Base-by-base conservation (phyloP, 2,888 invertebrate genomes). In the Serrognathus titanus region DNA sequence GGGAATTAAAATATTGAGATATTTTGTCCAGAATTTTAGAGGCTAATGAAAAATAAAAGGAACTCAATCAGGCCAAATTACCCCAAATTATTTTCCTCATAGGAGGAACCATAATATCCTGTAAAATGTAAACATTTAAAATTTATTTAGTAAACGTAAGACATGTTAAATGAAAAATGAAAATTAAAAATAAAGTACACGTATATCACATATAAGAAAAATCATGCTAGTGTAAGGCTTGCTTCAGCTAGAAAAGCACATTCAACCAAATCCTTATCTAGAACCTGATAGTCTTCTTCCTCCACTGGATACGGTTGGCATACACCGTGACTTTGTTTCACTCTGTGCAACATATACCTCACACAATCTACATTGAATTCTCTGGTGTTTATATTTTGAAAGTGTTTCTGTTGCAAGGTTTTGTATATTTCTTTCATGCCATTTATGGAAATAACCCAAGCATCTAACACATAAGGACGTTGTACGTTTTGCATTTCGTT, bases 361-460 rank as follows among this genome's bases (percentile, higher is more conserved):
- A 36, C 11, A 20, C 20, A 38, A 38, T 54, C 47, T n/a, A 58
- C 46, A 48, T 58, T 58, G 6, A 53, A 41, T 12, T 36, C 12
- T 9, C 38, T 46, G 10, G 46, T 58, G 41, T 54, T 31, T 24
- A 58, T 10, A 24, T 31, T 11, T 3, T 9, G 12, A 31, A 53
- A 35, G 11, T 48, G 53, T 16, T 51, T 54, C 7, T 36, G 51
- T 7, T 39, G 12, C 16, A 58, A 46, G 31, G 36, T 39, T 36
- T 58, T 46, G 31, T 38, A 48, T 5, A 58, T 13, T 37, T 43
- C 45, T 10, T 37, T 50, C 41, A 50, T 47, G n/a, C 58, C 58
- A 51, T 58, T 58, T 12, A 53, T 45, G 5, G 41, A 46, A 38
- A 54, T 48, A 11, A 50, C 20, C 58, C 58, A 58, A 11, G 53